Evolutionary conservation across 2,888 invertebrate species (phyloP).

Genomic region (Drosophila anomalata): DNA sequence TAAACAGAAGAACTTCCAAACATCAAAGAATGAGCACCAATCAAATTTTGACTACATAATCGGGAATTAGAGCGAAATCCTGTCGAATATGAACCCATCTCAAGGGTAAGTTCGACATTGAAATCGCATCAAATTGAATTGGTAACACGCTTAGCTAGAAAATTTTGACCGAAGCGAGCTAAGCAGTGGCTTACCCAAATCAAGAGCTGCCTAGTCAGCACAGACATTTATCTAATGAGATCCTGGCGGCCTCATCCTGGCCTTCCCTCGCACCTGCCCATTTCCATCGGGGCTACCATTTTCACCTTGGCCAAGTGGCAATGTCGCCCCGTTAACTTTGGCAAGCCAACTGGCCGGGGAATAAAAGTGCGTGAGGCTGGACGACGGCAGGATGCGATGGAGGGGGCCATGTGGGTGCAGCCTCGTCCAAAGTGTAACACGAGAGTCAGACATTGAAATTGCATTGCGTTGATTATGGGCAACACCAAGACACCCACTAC

Average conservation of each 20-base stretch:
- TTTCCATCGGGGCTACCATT: not conserved
- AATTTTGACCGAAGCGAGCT: constrained; percentile 4
- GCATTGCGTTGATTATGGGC: constrained; percentile 74
- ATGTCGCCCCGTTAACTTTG: not conserved
- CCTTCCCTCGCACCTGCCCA: constrained; percentile 12
- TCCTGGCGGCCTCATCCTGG: constrained; percentile 7
- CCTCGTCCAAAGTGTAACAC: constrained; percentile 57
- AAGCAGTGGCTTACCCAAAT: constrained; percentile 38
- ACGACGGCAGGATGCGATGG: too few relatives aligned
- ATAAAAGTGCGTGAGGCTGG: not conserved
- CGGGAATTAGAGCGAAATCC: constrained; percentile 18
- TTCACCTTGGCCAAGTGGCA: constrained; percentile 31
- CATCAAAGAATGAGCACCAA: constrained; percentile 23
- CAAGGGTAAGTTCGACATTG: constrained; percentile 2
- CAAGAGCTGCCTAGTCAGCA: constrained; percentile 51
- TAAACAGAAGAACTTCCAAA: not conserved
- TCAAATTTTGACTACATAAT: constrained; percentile 34
- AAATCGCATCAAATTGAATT: constrained; percentile 40
- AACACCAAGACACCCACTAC: constrained; percentile 52
- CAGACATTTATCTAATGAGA: constrained; percentile 49
- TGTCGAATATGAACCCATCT: constrained; percentile 16
- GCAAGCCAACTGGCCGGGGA: constrained; percentile 9
- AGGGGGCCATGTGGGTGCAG: constrained; percentile 23
- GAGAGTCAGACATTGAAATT: constrained; percentile 76
- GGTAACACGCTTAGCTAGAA: constrained; percentile 24